These are phyloP conservation scores for Gymnoscopelus braueri DNA, from an alignment of 2,797 vertebrate species.

Conservation along the genomic window DNA sequence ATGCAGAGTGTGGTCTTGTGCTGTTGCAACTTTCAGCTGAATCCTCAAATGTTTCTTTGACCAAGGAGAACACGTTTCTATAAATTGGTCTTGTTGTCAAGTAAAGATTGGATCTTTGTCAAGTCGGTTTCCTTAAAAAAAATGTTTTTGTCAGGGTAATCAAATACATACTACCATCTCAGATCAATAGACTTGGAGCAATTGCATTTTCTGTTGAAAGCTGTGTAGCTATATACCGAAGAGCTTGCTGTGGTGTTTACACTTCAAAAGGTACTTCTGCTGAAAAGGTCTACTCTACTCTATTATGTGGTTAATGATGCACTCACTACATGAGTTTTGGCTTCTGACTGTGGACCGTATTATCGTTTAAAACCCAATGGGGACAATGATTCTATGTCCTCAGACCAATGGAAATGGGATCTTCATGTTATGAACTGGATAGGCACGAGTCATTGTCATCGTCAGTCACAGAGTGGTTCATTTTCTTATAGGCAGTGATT, in stretches of 20 bases:
- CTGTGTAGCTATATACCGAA: background rate
- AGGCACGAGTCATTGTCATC: too few relatives aligned
- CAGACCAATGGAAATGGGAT: constrained; percentile 5
- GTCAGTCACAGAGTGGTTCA: background rate
- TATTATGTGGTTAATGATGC: constrained; percentile 36
- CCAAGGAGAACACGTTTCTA: constrained; percentile 25
- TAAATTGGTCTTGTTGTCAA: constrained; percentile 11
- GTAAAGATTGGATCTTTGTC: constrained; percentile 29
- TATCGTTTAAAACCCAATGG: too few relatives aligned
- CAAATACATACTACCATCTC: constrained; percentile 4
- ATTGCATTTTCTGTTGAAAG: constrained; percentile 4
- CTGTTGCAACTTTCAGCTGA: too few relatives aligned
- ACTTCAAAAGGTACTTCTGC: constrained; percentile 7
- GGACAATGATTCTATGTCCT: background rate
- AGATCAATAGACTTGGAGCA: constrained; percentile 11
- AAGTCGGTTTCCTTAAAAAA: constrained; percentile 17
- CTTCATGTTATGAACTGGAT: background rate
- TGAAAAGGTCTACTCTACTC: background rate
- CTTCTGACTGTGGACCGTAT: too few relatives aligned
- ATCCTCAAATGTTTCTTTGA: background rate
- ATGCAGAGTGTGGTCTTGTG: too few relatives aligned
- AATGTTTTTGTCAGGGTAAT: constrained; percentile 17
- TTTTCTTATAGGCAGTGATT: background rate
- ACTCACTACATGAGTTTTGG: background rate
- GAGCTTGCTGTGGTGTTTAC: constrained; percentile 30